These are phyloP conservation scores for Lordiphosa stackelbergi DNA, from an alignment of 1,140 invertebrate genomes.

Conservation along the genomic window DNA sequence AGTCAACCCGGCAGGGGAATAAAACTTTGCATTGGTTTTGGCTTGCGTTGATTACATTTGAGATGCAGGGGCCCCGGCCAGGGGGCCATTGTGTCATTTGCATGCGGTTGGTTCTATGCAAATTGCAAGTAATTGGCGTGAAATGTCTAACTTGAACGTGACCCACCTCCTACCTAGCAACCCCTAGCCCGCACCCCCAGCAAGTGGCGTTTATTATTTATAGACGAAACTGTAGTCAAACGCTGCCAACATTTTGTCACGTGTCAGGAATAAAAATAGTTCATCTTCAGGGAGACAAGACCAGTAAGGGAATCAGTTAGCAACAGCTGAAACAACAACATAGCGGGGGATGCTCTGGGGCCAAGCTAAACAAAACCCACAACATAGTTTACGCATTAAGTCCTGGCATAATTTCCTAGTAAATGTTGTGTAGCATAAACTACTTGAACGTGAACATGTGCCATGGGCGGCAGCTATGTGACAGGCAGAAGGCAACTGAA, in stretches of 20 bases:
- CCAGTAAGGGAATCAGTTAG: background rate
- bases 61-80: conserved; percentile 41
- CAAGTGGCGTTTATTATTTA: conserved; percentile 59
- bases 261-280: conserved; percentile 52
- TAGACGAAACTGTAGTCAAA: conserved; percentile 20
- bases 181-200: background rate
- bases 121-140: conserved; percentile 73
- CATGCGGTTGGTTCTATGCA: conserved; percentile 68
- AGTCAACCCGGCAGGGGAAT: conserved; percentile 30
- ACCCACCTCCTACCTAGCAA: conserved; percentile 34
- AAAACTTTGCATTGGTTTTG: conserved; percentile 46
- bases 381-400: conserved; percentile 62
- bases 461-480: conserved; percentile 21
- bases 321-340: conserved; percentile 15
- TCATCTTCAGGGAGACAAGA: conserved; percentile 12
- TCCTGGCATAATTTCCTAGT: conserved; percentile 44
- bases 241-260: conserved; percentile 39
- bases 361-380: conserved; percentile 35
- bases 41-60: conserved; percentile 67
- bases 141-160: conserved; percentile 63
- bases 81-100: conserved; percentile 64
- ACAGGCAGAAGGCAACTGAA: conserved; percentile 40
- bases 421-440: conserved; percentile 15
- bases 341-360: conserved; percentile 13
- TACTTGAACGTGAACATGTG: conserved; percentile 1